phyloP scores from a whole-genome alignment of 2,888 invertebrate genomes.

The Drosophila heteroneura region DNA sequence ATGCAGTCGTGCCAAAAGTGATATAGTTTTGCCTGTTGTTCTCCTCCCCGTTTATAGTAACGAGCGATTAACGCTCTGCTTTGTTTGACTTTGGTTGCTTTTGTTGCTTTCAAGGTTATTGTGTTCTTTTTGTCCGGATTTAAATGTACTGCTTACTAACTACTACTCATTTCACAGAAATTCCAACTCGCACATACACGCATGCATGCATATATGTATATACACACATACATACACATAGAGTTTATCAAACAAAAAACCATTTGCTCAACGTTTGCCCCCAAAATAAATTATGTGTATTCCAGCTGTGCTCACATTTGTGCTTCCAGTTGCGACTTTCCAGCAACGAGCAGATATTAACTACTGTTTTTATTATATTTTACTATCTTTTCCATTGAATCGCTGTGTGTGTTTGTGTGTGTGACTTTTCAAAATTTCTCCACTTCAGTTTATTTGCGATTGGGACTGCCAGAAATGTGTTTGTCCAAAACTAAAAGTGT shows the following conservation, averaged over 20 bases:
- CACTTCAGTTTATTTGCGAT: constrained; percentile 15
- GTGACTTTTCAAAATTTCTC: constrained; percentile 24
- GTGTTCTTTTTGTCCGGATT: constrained; percentile 52
- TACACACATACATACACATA: constrained; percentile 4
- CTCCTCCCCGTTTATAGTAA: constrained; percentile 39
- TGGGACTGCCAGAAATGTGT: constrained; percentile 3
- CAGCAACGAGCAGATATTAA: constrained; percentile 49
- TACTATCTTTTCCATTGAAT: constrained; percentile 15
- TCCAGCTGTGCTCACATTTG: constrained; percentile 46
- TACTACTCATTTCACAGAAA: constrained; percentile 27
- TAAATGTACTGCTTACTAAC: constrained; percentile 24
- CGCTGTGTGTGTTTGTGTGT: constrained; percentile 19
- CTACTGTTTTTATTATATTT: constrained; percentile 39
- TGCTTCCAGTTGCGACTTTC: constrained; percentile 42
- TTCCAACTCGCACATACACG: constrained; percentile 32
- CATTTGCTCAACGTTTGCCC: constrained; percentile 45
- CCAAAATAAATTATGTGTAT: constrained; percentile 47
- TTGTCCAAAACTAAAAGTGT: constrained; percentile 1
- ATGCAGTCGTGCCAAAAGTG: constrained; percentile 47
- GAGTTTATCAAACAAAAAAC: constrained; percentile 63
- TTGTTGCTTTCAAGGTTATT: constrained; percentile 75
- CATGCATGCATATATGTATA: constrained; percentile 6
- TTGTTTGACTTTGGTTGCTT: constrained; percentile 44
- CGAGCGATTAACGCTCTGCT: constrained; percentile 48
- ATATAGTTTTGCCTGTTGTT: constrained; percentile 47